Evolutionary conservation across 2,888 invertebrate genomes (phyloP).

Genomic region (Eupithecia tripunctaria): DNA sequence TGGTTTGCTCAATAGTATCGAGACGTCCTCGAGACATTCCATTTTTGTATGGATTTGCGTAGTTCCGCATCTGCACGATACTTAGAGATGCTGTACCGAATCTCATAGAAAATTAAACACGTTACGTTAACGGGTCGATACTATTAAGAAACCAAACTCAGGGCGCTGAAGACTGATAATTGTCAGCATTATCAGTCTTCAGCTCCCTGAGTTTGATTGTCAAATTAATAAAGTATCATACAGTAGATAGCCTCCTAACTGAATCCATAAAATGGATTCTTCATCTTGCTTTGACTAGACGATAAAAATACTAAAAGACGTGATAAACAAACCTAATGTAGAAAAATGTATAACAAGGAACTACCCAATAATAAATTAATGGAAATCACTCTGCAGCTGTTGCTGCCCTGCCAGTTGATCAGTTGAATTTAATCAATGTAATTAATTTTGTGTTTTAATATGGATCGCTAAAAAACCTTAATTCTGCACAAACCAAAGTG

Average conservation of each 20-base stretch:
- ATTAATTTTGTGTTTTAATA: neutral
- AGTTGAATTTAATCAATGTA: neutral
- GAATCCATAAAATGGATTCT: neutral
- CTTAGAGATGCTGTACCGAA: no score
- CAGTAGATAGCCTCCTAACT: neutral
- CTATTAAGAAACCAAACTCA: no score
- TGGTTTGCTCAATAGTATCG: no score
- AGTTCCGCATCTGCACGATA: no score
- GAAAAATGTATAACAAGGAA: neutral
- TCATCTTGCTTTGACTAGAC: neutral
- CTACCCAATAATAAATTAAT: neutral
- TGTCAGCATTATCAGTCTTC: no score
- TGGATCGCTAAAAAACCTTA: neutral
- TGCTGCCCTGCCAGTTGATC: neutral
- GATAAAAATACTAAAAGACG: neutral
- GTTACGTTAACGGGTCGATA: no score
- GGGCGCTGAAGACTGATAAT: no score
- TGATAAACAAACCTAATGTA: neutral
- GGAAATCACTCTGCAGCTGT: neutral
- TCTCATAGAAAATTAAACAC: no score
- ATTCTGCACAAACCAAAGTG: conserved; percentile 3
- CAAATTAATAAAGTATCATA: neutral
- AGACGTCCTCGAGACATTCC: no score
- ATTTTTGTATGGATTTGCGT: no score
- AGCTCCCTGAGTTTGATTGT: no score